Percentiles rank a stretch among this genome's conserved stretches.
Evolutionary conservation across 2,113 vertebrate species (phyloP).

Genomic region (Pseudorasbora parva): DNA sequence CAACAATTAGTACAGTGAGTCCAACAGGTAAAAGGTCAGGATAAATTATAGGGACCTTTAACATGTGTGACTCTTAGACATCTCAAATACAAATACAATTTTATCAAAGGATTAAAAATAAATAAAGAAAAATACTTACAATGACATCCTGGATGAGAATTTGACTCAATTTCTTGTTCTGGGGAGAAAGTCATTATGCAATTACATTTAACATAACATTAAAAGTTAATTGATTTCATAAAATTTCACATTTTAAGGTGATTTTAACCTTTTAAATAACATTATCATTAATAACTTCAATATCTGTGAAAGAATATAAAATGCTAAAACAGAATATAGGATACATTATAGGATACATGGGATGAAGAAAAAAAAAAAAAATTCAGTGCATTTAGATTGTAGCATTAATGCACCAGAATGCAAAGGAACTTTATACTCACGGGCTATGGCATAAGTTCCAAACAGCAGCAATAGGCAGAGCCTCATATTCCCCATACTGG

Average conservation of each 20-base stretch:
- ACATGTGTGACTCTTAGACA: not conserved
- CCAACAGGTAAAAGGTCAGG: not conserved
- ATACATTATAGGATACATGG: slow-evolving; percentile 35
- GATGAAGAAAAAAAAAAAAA: slow-evolving; percentile 36
- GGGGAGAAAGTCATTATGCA: slow-evolving; percentile 42
- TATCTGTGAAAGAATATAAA: slow-evolving; percentile 41
- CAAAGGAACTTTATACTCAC: slow-evolving; percentile 65
- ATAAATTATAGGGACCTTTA: not conserved
- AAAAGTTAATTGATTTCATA: too few species aligned
- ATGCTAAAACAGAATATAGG: slow-evolving; percentile 66
- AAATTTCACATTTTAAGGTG: too few species aligned
- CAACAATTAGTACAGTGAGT: slow-evolving; percentile 4
- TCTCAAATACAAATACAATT: not conserved
- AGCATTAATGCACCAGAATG: not conserved
- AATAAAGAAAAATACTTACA: slow-evolving; percentile 75
- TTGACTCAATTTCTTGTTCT: slow-evolving; percentile 78
- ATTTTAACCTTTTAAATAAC: not conserved
- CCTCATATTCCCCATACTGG: slow-evolving; percentile 76
- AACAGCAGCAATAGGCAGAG: slow-evolving; percentile 75
- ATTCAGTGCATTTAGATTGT: slow-evolving; percentile 17
- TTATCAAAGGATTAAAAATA: not conserved
- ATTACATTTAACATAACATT: not conserved
- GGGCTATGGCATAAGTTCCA: slow-evolving; percentile 62
- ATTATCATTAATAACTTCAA: too few species aligned
- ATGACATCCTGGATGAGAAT: slow-evolving; percentile 72